phyloP scores from a whole-genome alignment of 2,888 invertebrate species.

The Epirrhoe tristata region DNA sequence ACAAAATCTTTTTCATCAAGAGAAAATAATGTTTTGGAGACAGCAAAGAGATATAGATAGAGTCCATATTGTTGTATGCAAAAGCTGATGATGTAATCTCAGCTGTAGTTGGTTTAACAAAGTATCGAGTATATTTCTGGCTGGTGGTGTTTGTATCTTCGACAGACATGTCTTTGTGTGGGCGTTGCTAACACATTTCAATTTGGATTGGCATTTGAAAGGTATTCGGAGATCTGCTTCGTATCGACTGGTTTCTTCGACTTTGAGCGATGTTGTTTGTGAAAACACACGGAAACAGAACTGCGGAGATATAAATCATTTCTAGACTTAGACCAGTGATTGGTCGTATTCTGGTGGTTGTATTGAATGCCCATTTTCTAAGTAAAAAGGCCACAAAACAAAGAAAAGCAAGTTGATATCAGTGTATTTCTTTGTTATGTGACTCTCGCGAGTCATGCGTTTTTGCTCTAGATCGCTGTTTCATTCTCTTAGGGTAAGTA shows the following conservation, averaged over 20 bases:
- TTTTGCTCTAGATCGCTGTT: neutral
- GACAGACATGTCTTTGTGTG: conserved; percentile 18
- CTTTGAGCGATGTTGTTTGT: conserved; percentile 30
- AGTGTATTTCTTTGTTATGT: no score
- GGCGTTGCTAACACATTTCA: conserved; percentile 32
- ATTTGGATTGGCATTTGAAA: conserved; percentile 30
- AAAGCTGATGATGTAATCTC: neutral
- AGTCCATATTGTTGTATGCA: neutral
- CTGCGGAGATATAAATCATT: conserved; percentile 18
- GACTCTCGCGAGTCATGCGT: no score
- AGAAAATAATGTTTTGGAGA: neutral
- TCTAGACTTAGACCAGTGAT: no score
- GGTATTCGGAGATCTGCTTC: conserved; percentile 29
- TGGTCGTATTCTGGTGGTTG: neutral
- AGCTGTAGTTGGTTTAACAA: neutral
- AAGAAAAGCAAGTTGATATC: no score
- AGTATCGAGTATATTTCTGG: conserved; percentile 6
- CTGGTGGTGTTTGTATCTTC: conserved; percentile 6
- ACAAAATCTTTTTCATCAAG: neutral
- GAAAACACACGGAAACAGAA: conserved; percentile 22
- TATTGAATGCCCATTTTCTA: neutral
- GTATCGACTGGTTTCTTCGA: conserved; percentile 27
- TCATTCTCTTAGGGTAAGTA: neutral
- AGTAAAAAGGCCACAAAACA: neutral
- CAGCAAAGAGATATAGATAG: neutral